phyloP scores from a whole-genome alignment of 2,113 vertebrate species.

The Pollachius pollachius region DNA sequence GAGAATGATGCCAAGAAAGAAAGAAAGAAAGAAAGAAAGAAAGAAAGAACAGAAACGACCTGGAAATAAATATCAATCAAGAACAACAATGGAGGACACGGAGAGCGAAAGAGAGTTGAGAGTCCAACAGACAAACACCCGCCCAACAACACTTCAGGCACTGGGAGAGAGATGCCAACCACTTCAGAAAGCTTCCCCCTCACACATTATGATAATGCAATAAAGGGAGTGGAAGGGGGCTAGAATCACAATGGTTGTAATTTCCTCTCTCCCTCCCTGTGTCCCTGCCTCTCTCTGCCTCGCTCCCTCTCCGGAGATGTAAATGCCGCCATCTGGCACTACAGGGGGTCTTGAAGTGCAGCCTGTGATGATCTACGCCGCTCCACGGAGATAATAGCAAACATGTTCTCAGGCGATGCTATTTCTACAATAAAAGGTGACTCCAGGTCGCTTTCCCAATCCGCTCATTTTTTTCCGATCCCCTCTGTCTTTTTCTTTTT shows the following conservation, averaged over 20 bases:
- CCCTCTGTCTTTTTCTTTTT: constrained; percentile 49
- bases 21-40: not conserved
- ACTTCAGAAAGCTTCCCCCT: constrained; percentile 11
- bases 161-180: constrained; percentile 27
- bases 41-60: not conserved
- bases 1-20: not conserved
- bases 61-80: not conserved
- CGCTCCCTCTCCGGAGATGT: constrained; percentile 40
- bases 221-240: constrained; percentile 56
- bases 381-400: constrained; percentile 67
- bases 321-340: constrained; percentile 58
- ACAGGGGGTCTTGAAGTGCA: constrained; percentile 49
- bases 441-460: constrained; percentile 55
- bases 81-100: not conserved
- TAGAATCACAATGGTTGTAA: constrained; percentile 47
- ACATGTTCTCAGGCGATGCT: constrained; percentile 67
- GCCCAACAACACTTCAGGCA: constrained; percentile 24
- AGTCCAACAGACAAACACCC: not conserved
- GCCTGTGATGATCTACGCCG: constrained; percentile 23
- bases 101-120: constrained; percentile 19
- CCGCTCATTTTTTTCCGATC: constrained; percentile 14
- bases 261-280: constrained; percentile 7
- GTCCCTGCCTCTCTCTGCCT: constrained; percentile 50
- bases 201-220: constrained; percentile 64
- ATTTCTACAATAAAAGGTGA: constrained; percentile 58